Conservation (phyloP, 2,888 invertebrate genomes). For the Cataglyphis rosenhaueri region DNA sequence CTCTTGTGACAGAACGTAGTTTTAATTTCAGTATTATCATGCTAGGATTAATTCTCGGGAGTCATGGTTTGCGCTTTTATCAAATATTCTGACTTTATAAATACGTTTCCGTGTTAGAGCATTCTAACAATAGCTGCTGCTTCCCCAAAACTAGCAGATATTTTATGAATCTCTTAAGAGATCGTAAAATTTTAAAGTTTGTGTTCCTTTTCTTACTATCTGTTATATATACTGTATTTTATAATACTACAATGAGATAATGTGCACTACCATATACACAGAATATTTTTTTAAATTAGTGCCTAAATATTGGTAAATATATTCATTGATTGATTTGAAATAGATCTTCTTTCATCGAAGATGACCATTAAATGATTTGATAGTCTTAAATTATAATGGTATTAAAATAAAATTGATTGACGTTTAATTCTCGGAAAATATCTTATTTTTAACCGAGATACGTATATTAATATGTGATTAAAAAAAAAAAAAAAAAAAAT, state of each 20-base stretch:
- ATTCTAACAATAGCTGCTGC: slow-evolving; percentile 16
- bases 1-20: background rate
- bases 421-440: background rate
- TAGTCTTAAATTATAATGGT: background rate
- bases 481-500: background rate
- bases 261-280: background rate
- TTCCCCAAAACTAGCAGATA: slow-evolving; percentile 1
- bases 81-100: slow-evolving; percentile 22
- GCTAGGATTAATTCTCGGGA: background rate
- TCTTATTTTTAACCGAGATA: background rate
- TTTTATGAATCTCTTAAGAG: slow-evolving; percentile 42
- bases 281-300: background rate
- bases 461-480: background rate
- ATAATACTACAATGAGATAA: background rate
- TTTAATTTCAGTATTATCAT: slow-evolving; percentile 12
- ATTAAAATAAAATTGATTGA: background rate
- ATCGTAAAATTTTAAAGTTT: slow-evolving; percentile 37
- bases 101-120: background rate
- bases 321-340: background rate
- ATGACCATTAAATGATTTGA: background rate
- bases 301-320: background rate
- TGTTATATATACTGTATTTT: background rate
- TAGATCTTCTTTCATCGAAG: background rate
- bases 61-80: slow-evolving; percentile 5
- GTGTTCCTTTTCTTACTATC: background rate